A percentile compares a stretch with the other conserved stretches of the same genome.
These are phyloP conservation scores for Patella depressa DNA, from an alignment of 2,888 invertebrate genomes.

Conservation along the genomic window DNA sequence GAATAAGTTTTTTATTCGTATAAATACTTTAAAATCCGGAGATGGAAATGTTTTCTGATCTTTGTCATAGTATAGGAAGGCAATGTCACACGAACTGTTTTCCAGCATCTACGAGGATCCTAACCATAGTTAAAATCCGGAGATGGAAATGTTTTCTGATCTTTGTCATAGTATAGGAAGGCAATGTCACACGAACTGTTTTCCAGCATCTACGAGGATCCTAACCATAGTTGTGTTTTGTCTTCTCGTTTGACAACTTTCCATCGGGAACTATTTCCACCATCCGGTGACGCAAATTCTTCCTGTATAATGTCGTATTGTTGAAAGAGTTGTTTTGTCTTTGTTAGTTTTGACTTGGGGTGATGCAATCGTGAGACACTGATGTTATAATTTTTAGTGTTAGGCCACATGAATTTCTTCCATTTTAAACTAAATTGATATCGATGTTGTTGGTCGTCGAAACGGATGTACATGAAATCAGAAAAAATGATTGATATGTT, in stretches of 20 bases:
- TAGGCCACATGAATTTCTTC: not conserved
- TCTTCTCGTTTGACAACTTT: not conserved
- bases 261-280: not conserved
- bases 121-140: not conserved
- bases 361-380: not conserved
- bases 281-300: not conserved
- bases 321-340: not conserved
- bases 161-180: too few relatives aligned
- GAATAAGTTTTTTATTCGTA: too few relatives aligned
- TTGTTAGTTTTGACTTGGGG: not conserved
- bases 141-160: too few relatives aligned
- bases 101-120: constrained; percentile 7
- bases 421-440: constrained; percentile 4
- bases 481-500: not conserved
- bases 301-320: not conserved
- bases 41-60: too few relatives aligned
- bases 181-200: too few relatives aligned
- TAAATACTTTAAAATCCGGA: too few relatives aligned
- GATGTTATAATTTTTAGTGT: not conserved
- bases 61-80: too few relatives aligned
- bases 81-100: too few relatives aligned
- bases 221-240: constrained; percentile 9
- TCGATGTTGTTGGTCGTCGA: not conserved
- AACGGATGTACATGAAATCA: not conserved
- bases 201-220: constrained; percentile 3